phyloP scores from a whole-genome alignment of 2,113 vertebrate genomes.

The Prunella himalayana region DNA sequence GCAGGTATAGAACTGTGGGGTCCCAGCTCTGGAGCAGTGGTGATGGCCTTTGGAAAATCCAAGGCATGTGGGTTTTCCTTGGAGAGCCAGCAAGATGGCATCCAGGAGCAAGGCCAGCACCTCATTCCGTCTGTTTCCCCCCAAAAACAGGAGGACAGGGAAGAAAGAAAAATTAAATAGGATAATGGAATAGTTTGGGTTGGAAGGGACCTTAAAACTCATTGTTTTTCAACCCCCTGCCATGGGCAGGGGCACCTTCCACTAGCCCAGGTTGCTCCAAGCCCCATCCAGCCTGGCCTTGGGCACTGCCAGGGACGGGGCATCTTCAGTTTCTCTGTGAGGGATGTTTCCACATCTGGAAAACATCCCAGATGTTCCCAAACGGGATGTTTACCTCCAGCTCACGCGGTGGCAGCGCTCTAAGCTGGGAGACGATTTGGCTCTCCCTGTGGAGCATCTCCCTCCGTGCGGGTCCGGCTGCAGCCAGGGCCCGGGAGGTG shows the following conservation, averaged over 20 bases:
- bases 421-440: not conserved
- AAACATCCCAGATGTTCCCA: not conserved
- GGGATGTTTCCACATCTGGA: not conserved
- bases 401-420: not conserved
- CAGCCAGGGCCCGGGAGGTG: not conserved
- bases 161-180: too few species aligned
- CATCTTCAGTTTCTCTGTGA: not conserved
- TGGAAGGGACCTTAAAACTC: not conserved
- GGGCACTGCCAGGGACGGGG: not conserved
- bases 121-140: not conserved
- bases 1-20: accelerated
- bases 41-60: not conserved
- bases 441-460: not conserved
- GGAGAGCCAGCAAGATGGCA: not conserved
- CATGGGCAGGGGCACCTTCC: not conserved
- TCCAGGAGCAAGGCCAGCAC: not conserved
- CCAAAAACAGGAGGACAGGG: not conserved
- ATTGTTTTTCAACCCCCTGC: not conserved
- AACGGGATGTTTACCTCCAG: not conserved
- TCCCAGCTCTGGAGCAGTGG: not conserved
- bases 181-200: not conserved
- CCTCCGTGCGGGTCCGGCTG: not conserved
- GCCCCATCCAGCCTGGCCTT: not conserved
- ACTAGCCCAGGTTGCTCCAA: not conserved
- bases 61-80: too few species aligned